Evolutionary conservation across 1,140 invertebrate species (phyloP), one percentile per base, ranked within the genome.

Genomic region (Cyphomyrmex costatus): DNA sequence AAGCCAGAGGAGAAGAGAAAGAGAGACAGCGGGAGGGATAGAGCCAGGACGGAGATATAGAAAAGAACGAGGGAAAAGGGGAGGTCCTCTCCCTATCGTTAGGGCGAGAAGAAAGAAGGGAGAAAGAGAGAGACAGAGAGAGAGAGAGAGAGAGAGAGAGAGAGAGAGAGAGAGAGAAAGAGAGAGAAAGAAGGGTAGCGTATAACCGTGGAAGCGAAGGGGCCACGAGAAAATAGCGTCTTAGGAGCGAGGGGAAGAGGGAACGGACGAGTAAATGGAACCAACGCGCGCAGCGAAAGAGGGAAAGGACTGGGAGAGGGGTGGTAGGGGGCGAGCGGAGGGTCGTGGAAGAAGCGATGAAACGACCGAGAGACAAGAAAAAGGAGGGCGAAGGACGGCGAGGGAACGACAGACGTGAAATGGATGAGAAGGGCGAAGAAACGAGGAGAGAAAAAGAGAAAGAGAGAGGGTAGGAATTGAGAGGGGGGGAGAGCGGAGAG

Each of bases 161-260:
- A 79, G 66, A 77, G 58, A 89, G 68, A 89, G 82, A 86, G 71
- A 89, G 79, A 86, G 80, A 86, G 73, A 73, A 63, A 85, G 73
- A 89, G 70, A 76, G 80, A 89, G 61, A 68, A 30, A 63, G 82
- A 90, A 65, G 84, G 82, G 77, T 78, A 49, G 87, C 79, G 73
- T 83, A 90, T 73, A 89, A 68, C 86, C 71, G 89, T 89, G 85
- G 89, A 89, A 91, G 87, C 90, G 91, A 92, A 89, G 91, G 90
- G 91, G 90, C 90, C 89, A 88, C 90, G 91, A 92, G 91, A 92
- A 92, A 92, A 92, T 92, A 92, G 89, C 90, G 90, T 91, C 90
- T 92, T 92, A 88, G 88, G 83, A 85, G 90, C 56, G 73, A 77
- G 60, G 87, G n/a, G 24, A 46, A 49, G 74, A 76, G 74, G 76